Evolutionary conservation across 2,888 invertebrate genomes (phyloP).

Genomic region (Limnephilus lunatus): DNA sequence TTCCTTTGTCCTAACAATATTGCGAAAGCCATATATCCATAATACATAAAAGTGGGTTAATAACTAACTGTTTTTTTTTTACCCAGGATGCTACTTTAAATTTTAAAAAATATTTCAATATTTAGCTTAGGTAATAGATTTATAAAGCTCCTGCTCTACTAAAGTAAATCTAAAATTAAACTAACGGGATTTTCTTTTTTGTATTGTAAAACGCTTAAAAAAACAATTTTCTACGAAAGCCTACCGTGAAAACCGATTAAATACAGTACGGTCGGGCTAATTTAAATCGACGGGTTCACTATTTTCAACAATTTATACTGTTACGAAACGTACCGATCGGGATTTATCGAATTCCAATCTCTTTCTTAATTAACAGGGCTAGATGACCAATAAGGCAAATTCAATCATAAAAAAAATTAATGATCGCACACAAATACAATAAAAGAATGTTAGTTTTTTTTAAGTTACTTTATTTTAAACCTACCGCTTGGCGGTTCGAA

Average conservation of each 20-base stretch:
- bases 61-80: too few relatives aligned
- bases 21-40: not conserved
- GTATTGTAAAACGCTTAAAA: not conserved
- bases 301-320: not conserved
- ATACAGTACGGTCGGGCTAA: not conserved
- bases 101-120: not conserved
- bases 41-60: too few relatives aligned
- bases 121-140: not conserved
- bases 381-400: not conserved
- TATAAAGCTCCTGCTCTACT: not conserved
- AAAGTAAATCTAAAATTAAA: not conserved
- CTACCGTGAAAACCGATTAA: conserved; percentile 2
- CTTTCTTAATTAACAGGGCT: not conserved
- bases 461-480: too few relatives aligned
- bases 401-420: not conserved
- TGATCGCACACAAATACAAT: too few relatives aligned
- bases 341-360: not conserved
- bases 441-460: too few relatives aligned
- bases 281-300: not conserved
- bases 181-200: not conserved
- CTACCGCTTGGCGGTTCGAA: too few relatives aligned
- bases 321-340: not conserved
- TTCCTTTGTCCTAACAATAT: not conserved
- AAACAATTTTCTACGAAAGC: not conserved
- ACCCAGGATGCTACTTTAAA: too few relatives aligned